A percentile compares a stretch with the other conserved stretches of the same genome.
These are phyloP conservation scores for Crepidodera aurea DNA, from an alignment of 2,888 invertebrate genomes.

Conservation along the genomic window DNA sequence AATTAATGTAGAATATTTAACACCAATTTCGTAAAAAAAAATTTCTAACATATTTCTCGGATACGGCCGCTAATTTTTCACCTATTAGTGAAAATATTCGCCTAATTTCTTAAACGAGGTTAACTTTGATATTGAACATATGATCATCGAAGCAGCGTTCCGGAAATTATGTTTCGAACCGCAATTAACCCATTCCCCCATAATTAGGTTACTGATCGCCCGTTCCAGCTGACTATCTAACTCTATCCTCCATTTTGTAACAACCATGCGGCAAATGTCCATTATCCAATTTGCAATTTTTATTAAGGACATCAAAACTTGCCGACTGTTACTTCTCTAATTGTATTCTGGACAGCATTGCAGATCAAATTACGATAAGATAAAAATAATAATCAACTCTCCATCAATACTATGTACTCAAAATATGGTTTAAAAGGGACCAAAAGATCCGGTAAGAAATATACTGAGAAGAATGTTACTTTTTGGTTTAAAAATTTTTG, in stretches of 20 bases:
- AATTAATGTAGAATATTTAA: not conserved
- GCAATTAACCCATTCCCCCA: slow-evolving; percentile 5
- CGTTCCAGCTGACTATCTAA: not conserved
- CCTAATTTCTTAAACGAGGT: not conserved
- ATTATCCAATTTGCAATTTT: slow-evolving; percentile 9
- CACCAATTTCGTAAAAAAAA: not conserved
- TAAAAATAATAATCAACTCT: too few relatives aligned
- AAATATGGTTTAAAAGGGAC: too few relatives aligned
- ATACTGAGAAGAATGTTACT: too few relatives aligned
- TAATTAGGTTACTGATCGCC: not conserved
- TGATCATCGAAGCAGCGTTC: not conserved
- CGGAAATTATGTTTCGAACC: slow-evolving; percentile 4
- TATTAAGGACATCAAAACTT: not conserved
- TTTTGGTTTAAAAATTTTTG: too few relatives aligned
- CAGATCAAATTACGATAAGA: too few relatives aligned
- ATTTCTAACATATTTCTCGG: not conserved
- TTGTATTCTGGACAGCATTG: too few relatives aligned
- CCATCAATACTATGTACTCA: too few relatives aligned
- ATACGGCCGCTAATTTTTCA: not conserved
- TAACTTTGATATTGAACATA: not conserved
- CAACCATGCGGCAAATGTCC: slow-evolving; percentile 1
- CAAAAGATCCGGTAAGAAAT: too few relatives aligned
- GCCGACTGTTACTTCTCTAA: too few relatives aligned
- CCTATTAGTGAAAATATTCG: not conserved
- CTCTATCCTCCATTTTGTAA: not conserved